Percentiles rank a stretch among this genome's conserved stretches.
phyloP scores from a whole-genome alignment of 1,140 invertebrate species.

The Archivesica marissinica region DNA sequence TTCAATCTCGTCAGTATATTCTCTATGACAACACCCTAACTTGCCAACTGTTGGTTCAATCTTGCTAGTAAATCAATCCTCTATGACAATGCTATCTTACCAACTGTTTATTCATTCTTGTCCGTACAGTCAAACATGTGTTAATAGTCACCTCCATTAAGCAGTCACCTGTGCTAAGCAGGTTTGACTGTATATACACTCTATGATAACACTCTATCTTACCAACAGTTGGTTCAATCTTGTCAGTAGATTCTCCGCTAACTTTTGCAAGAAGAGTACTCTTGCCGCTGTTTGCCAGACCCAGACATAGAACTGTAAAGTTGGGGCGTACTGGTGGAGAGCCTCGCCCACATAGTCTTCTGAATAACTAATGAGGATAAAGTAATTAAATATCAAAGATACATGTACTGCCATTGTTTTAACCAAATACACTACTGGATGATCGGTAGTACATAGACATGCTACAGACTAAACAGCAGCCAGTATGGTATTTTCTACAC shows the following conservation, averaged over 20 bases:
- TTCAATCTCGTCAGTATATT: too few relatives aligned
- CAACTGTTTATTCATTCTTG: too few relatives aligned
- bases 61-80: too few relatives aligned
- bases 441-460: too few relatives aligned
- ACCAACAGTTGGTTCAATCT: constrained; percentile 83
- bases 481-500: neutral
- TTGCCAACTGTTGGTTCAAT: too few relatives aligned
- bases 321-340: constrained; percentile 74
- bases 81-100: too few relatives aligned
- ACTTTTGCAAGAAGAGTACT: constrained; percentile 81
- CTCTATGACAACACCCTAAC: too few relatives aligned
- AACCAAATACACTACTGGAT: neutral
- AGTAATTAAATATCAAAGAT: neutral
- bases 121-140: too few relatives aligned
- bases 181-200: too few relatives aligned
- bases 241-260: constrained; percentile 81
- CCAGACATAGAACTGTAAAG: constrained; percentile 81
- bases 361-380: constrained; percentile 71
- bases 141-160: too few relatives aligned
- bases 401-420: neutral
- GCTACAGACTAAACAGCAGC: neutral
- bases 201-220: too few relatives aligned
- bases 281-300: constrained; percentile 81
- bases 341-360: constrained; percentile 76
- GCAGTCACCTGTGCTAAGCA: too few relatives aligned